Conservation (phyloP, 2,888 invertebrate species). For the Cabera pusaria region DNA sequence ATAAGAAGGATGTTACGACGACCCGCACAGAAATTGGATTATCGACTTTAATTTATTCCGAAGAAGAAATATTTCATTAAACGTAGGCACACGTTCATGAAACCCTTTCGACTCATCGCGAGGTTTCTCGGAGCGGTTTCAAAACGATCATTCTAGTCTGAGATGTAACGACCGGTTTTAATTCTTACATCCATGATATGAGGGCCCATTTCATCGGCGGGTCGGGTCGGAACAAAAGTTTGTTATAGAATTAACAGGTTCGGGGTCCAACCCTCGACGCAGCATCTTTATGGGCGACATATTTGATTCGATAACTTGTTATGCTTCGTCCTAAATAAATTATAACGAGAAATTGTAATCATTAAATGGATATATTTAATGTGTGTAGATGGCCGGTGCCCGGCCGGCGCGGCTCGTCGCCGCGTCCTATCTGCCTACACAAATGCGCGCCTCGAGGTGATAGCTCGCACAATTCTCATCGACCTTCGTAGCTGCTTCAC, state of each 20-base stretch:
- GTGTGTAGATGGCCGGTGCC: conserved; percentile 58
- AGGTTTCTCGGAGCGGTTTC: conserved; percentile 58
- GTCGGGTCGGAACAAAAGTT: conserved; percentile 63
- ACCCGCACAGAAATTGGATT: conserved; percentile 64
- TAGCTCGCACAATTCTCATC: conserved; percentile 67
- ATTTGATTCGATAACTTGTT: conserved; percentile 83
- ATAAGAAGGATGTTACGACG: conserved; percentile 61
- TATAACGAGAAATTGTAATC: conserved; percentile 83
- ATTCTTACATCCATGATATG: conserved; percentile 75
- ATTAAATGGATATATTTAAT: conserved; percentile 80
- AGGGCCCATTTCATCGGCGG: conserved; percentile 68
- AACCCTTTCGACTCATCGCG: conserved; percentile 72
- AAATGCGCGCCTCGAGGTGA: conserved; percentile 70
- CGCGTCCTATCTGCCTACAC: conserved; percentile 71
- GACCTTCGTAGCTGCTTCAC: conserved; percentile 65
- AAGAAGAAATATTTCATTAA: conserved; percentile 81
- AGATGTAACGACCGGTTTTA: conserved; percentile 75
- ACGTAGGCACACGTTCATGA: conserved; percentile 63
- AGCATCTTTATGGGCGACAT: conserved; percentile 83
- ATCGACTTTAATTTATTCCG: conserved; percentile 81
- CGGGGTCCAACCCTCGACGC: conserved; percentile 75
- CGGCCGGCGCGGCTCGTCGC: conserved; percentile 32
- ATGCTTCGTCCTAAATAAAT: conserved; percentile 82
- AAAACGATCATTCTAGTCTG: conserved; percentile 73
- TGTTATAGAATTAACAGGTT: conserved; percentile 73